Percentiles rank a stretch among this genome's conserved stretches.
Evolutionary conservation across 2,113 vertebrate genomes (phyloP).

Genomic region (Aegithalos caudatus): DNA sequence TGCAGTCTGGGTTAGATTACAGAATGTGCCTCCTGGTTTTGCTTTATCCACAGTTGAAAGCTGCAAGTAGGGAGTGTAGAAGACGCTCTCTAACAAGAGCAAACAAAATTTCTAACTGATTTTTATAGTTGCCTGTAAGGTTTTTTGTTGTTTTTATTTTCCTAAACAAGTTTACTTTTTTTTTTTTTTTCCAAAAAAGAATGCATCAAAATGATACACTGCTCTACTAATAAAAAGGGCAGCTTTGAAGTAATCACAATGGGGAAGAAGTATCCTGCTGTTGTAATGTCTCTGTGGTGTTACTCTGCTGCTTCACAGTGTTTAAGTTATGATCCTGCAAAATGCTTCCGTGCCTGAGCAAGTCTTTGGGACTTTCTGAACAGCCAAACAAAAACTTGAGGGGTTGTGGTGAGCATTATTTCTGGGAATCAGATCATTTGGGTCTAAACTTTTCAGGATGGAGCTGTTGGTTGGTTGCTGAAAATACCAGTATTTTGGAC

Average conservation of each 20-base stretch:
- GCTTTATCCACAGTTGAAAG: conserved; percentile 29
- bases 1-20: conserved; percentile 28
- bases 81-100: not conserved
- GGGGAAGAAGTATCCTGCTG: conserved; percentile 13
- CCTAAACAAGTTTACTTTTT: not conserved
- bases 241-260: conserved; percentile 37
- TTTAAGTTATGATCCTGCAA: conserved; percentile 20
- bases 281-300: not conserved
- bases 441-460: not conserved
- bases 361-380: not conserved
- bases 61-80: not conserved
- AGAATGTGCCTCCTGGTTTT: conserved; percentile 48
- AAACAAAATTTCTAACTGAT: no score
- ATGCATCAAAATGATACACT: conserved; percentile 19
- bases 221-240: conserved; percentile 7
- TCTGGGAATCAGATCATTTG: not conserved
- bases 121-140: conserved; percentile 23
- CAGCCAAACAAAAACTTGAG: not conserved
- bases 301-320: not conserved
- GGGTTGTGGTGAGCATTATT: not conserved
- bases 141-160: not conserved
- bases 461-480: not conserved
- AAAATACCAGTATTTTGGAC: not conserved
- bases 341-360: not conserved
- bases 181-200: not conserved